Base-by-base conservation (phyloP, 1,140 invertebrate genomes). In the Drosophila kanapiae region DNA sequence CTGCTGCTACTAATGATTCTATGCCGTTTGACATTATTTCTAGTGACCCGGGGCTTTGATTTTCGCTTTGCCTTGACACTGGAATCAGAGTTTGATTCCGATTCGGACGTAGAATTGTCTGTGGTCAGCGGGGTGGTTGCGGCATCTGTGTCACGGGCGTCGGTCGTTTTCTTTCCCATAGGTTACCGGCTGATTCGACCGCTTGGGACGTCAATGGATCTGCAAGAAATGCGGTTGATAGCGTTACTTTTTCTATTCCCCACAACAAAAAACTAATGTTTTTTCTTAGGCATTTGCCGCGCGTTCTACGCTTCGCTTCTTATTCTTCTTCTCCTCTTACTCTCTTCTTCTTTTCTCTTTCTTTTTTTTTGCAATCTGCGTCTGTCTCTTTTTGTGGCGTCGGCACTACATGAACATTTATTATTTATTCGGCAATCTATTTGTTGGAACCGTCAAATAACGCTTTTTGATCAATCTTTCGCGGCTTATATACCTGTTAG, bases 131-230 rank as follows among this genome's bases (percentile, higher is more conserved):
- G 76, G 58, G 62, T 71, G 48, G 54, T 70, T 83, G 76, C 65
- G 75, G 80, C 82, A 87, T 87, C 69, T 86, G 69, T 82, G 69
- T 86, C 78, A 51, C 82, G 79, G 74, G 78, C 63, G 51, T 87
- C 65, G 13, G 82, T 47, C 57, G 68, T 85, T 78, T 87, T 75
- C 74, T 90, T 82, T 90, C 84, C 84, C 84, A 87, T 87, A 88
- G 84, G 69, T 87, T 74, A 86, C 80, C 75, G 80, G 74, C 35
- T 70, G 45, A 70, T 67, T 49, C 18, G 47, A 71, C 64, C 69
- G 72, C 57, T 31, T 42, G 31, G 48, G 35, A 35, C 29, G 35
- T 59, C 23, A 18, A 42, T 23, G 53, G 29, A 40, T 62, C 63
- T 57, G 42, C 48, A 71, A 67, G 47, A 80, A 49, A 68, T 33